phyloP scores from a whole-genome alignment of 2,888 invertebrate species.

The Hipparchia sbordonii region DNA sequence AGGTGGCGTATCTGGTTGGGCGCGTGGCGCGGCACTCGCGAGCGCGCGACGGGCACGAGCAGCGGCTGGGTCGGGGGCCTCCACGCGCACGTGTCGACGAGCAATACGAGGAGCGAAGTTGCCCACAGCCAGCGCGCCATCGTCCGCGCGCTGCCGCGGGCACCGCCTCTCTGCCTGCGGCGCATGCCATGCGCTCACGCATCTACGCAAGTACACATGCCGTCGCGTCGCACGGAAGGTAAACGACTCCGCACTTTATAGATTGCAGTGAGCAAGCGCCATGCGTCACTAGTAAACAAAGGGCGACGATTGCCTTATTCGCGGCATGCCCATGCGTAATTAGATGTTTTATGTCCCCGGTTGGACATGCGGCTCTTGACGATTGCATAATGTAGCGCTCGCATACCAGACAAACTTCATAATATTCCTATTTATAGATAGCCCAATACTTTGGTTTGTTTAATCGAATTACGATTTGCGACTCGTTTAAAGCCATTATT shows the following conservation, averaged over 20 bases:
- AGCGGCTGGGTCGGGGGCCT: slow-evolving; percentile 39
- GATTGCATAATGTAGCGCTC: slow-evolving; percentile 26
- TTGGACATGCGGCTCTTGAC: slow-evolving; percentile 25
- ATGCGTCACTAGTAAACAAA: slow-evolving; percentile 82
- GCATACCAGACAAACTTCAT: slow-evolving; percentile 7
- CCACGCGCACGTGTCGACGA: slow-evolving; percentile 53
- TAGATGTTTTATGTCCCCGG: slow-evolving; percentile 34
- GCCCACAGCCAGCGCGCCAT: slow-evolving; percentile 75
- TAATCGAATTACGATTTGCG: background rate
- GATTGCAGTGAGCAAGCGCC: slow-evolving; percentile 73
- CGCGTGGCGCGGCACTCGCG: slow-evolving; percentile 51
- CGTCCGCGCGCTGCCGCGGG: slow-evolving; percentile 75
- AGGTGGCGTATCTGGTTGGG: slow-evolving; percentile 55
- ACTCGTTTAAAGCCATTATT: background rate
- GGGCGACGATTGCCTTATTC: slow-evolving; percentile 72
- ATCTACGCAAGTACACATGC: slow-evolving; percentile 67
- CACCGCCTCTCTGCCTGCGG: slow-evolving; percentile 63
- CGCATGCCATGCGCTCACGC: slow-evolving; percentile 69
- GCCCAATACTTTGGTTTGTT: background rate
- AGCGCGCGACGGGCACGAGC: slow-evolving; percentile 37
- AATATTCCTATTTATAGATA: slow-evolving; percentile 9
- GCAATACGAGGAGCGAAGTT: slow-evolving; percentile 60
- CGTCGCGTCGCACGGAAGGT: slow-evolving; percentile 79
- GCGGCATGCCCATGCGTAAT: slow-evolving; percentile 52
- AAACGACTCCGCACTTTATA: slow-evolving; percentile 78